Evolutionary conservation across 2,888 invertebrate genomes (phyloP), one percentile per base, ranked within the genome.

Genomic region (Xestia rhomboidea): DNA sequence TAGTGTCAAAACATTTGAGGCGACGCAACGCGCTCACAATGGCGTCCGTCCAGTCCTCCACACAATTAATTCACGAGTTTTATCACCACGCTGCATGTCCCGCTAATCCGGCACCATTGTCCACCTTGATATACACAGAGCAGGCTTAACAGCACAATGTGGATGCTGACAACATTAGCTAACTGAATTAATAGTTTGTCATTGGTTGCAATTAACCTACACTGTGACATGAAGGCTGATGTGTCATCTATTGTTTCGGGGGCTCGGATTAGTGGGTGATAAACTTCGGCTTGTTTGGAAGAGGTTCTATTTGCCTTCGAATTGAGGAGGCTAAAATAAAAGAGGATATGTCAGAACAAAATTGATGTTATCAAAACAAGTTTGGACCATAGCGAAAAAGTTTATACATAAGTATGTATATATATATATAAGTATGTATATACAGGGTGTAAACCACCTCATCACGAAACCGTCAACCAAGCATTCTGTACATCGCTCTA

Each of bases 131-230:
- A 78, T 80, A 88, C 81, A 85, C 76, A 73, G 82, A 70, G 76
- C 64, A 70, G 81, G 88, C 83, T 88, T 84, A 85, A 44, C 73
- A 54, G 79, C 76, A 79, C 87, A 85, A 78, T 80, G 88, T 78
- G 46, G 68, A 30, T 63, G 81, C 49, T 83, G 88, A 87, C 87
- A 83, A 79, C 82, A 79, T 86, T 83, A 87, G 83, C 85, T 83
- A 77, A 73, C 84, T 77, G 79, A 88, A 88, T 88, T 88, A 88
- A 88, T 88, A 83, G 87, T 88, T 81, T 79, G 84, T 85, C 87
- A 84, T 76, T 73, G 84, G 76, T 81, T 74, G 85, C 87, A 85
- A 88, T 86, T 87, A 87, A 82, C 81, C 87, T 87, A 71, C 81
- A 63, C 73, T 84, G 83, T 84, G 84, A 77, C 83, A 77, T 73